Conservation (phyloP, 2,113 vertebrate species). For the Numenius arquata region DNA sequence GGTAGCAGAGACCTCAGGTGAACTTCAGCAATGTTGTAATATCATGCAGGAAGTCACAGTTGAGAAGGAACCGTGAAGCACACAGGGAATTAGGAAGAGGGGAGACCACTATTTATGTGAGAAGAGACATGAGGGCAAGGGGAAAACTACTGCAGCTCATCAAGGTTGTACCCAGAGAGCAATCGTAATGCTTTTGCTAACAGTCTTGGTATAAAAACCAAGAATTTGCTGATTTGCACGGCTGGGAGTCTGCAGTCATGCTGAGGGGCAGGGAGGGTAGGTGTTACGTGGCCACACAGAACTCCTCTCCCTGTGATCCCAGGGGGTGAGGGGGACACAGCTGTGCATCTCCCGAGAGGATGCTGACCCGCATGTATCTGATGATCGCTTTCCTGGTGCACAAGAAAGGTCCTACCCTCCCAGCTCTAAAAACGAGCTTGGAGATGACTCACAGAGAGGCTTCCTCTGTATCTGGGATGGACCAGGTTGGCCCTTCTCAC, state of each 20-base stretch:
- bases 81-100: background rate
- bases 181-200: background rate
- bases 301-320: background rate
- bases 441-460: background rate
- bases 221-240: background rate
- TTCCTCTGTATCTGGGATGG: background rate
- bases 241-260: background rate
- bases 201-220: background rate
- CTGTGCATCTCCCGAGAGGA: background rate
- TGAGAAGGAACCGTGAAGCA: background rate
- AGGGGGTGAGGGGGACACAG: fast-evolving
- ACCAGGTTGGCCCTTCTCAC: background rate
- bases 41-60: background rate
- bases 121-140: background rate
- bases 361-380: background rate
- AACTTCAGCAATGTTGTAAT: background rate
- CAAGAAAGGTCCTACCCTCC: background rate
- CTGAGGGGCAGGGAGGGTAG: background rate
- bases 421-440: background rate
- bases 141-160: background rate
- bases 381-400: background rate
- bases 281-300: background rate
- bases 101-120: background rate
- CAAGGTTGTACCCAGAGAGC: background rate
- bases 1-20: background rate